phyloP scores from a whole-genome alignment of 2,797 vertebrate genomes.

The Pseudocheirus occidentalis region DNA sequence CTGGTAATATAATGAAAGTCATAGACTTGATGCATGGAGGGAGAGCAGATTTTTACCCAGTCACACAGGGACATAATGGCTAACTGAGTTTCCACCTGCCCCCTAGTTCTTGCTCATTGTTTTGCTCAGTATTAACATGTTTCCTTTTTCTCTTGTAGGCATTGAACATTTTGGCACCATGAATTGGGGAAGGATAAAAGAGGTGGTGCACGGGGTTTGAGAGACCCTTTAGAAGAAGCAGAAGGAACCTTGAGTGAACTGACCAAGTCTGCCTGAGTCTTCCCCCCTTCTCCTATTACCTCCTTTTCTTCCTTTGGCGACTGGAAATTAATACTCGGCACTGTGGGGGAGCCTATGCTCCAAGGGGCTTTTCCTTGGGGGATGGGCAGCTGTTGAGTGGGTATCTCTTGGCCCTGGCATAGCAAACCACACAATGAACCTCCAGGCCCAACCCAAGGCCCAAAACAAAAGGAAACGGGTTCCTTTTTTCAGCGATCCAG shows the following conservation, averaged over 20 bases:
- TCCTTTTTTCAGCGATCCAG: slow-evolving; percentile 92
- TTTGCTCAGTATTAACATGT: not conserved
- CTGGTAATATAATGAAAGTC: not conserved
- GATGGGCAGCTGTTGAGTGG: slow-evolving; percentile 68
- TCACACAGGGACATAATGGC: not conserved
- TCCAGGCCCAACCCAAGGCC: slow-evolving; percentile 94
- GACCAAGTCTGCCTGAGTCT: not conserved
- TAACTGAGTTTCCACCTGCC: not conserved
- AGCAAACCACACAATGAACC: slow-evolving; percentile 91
- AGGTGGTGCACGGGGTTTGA: not conserved
- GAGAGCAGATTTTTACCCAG: not conserved
- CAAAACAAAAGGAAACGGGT: slow-evolving; percentile 95
- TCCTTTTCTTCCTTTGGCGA: not conserved
- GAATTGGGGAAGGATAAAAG: slow-evolving; percentile 33
- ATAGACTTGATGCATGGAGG: not conserved
- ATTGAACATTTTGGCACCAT: slow-evolving; percentile 42
- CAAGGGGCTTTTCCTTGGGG: slow-evolving; percentile 52
- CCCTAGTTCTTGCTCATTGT: not conserved
- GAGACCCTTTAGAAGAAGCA: slow-evolving; percentile 12
- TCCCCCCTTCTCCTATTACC: not conserved
- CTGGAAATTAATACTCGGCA: not conserved
- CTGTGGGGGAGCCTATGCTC: slow-evolving; percentile 22
- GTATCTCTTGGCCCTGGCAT: slow-evolving; percentile 40
- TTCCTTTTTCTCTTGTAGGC: slow-evolving; percentile 53
- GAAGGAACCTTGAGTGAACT: slow-evolving; percentile 5